Base-by-base conservation (phyloP, 2,888 invertebrate species). In the Drosophila gaucha region DNA sequence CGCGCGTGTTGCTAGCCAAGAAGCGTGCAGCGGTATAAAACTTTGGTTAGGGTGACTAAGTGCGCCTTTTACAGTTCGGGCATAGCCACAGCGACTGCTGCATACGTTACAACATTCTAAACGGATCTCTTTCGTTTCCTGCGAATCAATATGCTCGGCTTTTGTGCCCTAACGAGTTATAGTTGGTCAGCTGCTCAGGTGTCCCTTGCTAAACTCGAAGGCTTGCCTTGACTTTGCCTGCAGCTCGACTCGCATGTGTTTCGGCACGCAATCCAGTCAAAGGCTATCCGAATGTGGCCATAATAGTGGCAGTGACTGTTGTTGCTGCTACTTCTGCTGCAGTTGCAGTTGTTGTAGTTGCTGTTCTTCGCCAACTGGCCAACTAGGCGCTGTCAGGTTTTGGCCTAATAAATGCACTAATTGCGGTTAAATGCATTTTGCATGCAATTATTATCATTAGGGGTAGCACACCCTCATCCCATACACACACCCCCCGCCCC, bases 321-420 rank as follows among this genome's bases (percentile, higher is more conserved):
- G 51, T 22, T 8, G 41, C 16, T 0, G 12, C 38, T n/a, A n/a
- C 8, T 6, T 46, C 38, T 8, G 41, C 16, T 0, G 12, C 20
- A 20, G 30, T 30, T 4, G 71, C 68, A 56, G 30, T 31, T n/a
- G 49, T 55, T 33, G 41, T 64, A 39, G 49, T 49, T 16, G 47
- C 39, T 10, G 46, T 24, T 16, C 56, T 43, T 30, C 22, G 54
- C 52, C 41, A 65, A 38, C 67, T 49, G 54, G 52, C 47, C 54
- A 65, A 30, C 62, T 69, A 78, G 78, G 75, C 18, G 50, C 41
- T 41, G 41, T 84, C 86, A 87, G 82, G 89, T 89, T 86, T 83
- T 88, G 88, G 88, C 90, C 89, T 82, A 89, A 89, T 90, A 90
- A 89, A 90, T 86, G 89, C 87, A 90, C 90, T 90, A 90, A 90